Base-by-base conservation (phyloP, 2,797 vertebrate species). In the Chloroceryle inda region DNA sequence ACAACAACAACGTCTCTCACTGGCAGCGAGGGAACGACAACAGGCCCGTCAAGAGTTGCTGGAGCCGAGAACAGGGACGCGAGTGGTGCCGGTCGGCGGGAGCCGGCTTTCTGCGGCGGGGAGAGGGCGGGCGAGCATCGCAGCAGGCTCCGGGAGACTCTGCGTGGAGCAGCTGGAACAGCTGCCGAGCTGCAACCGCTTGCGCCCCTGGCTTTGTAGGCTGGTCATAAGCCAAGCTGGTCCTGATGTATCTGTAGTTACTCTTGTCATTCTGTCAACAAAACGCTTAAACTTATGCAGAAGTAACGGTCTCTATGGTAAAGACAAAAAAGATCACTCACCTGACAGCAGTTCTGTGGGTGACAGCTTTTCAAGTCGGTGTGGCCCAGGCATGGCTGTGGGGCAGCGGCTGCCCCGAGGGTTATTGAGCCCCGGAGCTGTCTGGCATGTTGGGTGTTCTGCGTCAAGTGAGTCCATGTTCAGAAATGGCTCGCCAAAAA, bases 311-410 rank as follows among this genome's bases (percentile, higher is more conserved):
- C 19, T 37, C 21, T 9, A 3, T 7, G 45, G 24, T 31, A 35
- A 64, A 72, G 33, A 27, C 52, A 17, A 0, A 1, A 35, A 13
- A 19, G 14, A 2, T 11, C 4, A 0, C 53, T 24, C 15, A 17
- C 22, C 33, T 49, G 76, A 3, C 44, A 4, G 45, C 53, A 10
- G 55, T 13, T 37, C 71, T 3, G 40, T 4, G 45, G 53, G 42
- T 3, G 6, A 5, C 2, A 4, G 58, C 27, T 3, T 37, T 23
- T 17, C 47, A 0, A 1, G 1, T 0, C 1, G 20, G 1, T 1
- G 27, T 21, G 42, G 9, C n/a, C 44, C 68, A 1, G 2, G 12
- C 5, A 2, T 10, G 63, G 21, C 52, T 5, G 50, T 4, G 27
- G 37, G 50, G 64, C 61, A 55, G n/a, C 26, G 27, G 19, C 29